phyloP scores from a whole-genome alignment of 2,888 invertebrate species.

The Iselma pallidipennis region DNA sequence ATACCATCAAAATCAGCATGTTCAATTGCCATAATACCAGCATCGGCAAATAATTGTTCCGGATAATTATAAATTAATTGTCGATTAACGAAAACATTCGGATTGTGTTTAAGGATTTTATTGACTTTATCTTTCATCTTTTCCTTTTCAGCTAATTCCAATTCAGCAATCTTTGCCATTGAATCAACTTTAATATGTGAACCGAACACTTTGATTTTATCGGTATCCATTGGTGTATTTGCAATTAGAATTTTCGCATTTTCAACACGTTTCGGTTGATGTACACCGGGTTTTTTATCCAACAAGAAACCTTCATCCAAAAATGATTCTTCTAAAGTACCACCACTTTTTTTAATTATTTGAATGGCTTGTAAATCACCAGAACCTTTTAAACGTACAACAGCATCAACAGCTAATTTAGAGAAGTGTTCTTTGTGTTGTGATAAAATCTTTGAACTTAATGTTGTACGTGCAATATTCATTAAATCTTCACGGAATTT shows the following conservation, averaged over 20 bases:
- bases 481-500: slow-evolving; percentile 85
- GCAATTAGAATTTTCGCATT: slow-evolving; percentile 97
- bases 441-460: slow-evolving; percentile 96
- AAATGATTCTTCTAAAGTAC: slow-evolving; percentile 91
- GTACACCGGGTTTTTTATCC: slow-evolving; percentile 96
- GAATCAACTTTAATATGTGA: slow-evolving; percentile 92
- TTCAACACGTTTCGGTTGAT: slow-evolving; percentile 94
- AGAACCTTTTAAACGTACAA: slow-evolving; percentile 91
- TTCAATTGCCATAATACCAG: slow-evolving; percentile 98
- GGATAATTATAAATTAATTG: slow-evolving; percentile 99
- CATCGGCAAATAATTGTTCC: slow-evolving; percentile 98
- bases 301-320: slow-evolving; percentile 93
- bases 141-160: slow-evolving; percentile 97
- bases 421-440: slow-evolving; percentile 98
- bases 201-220: slow-evolving; percentile 99
- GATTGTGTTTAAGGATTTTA: slow-evolving; percentile 91
- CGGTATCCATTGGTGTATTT: slow-evolving; percentile 99
- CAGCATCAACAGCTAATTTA: slow-evolving; percentile 93
- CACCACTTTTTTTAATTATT: slow-evolving; percentile 96
- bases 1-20: slow-evolving; percentile 99
- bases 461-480: slow-evolving; percentile 96
- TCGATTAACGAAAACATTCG: slow-evolving; percentile 98
- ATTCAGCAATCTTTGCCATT: slow-evolving; percentile 93
- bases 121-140: slow-evolving; percentile 99
- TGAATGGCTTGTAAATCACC: slow-evolving; percentile 93